Conservation (phyloP, 2,888 invertebrate species). For the Drosophila robusta region DNA sequence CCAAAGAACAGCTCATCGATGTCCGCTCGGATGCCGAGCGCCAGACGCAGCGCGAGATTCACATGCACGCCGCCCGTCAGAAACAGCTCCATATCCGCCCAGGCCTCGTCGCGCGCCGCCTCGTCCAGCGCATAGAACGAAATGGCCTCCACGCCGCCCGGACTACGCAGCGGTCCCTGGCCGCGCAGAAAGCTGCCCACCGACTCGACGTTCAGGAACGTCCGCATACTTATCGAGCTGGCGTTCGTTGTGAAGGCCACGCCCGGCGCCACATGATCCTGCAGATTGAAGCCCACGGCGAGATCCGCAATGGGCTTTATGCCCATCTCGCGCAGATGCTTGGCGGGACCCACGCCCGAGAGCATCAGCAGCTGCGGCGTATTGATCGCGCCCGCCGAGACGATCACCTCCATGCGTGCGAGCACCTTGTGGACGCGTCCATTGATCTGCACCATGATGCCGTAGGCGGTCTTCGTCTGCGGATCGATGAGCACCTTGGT, state of each 20-base stretch:
- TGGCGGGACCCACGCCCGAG: constrained; percentile 89
- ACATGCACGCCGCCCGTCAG: constrained; percentile 86
- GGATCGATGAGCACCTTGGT: constrained; percentile 87
- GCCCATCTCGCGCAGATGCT: constrained; percentile 86
- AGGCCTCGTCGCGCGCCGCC: constrained; percentile 50
- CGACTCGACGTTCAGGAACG: constrained; percentile 55
- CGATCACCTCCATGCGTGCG: constrained; percentile 89
- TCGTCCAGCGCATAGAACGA: constrained; percentile 87
- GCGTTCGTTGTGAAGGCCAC: constrained; percentile 87
- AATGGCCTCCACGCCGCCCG: constrained; percentile 88
- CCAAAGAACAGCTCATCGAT: constrained; percentile 85
- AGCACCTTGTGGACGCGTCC: constrained; percentile 85
- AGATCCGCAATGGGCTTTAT: constrained; percentile 87
- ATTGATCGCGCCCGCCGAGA: constrained; percentile 92
- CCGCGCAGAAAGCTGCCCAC: constrained; percentile 60
- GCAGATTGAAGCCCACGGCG: constrained; percentile 88
- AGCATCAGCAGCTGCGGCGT: constrained; percentile 93
- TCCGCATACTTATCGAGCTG: constrained; percentile 63
- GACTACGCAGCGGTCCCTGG: constrained; percentile 85
- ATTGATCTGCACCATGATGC: constrained; percentile 86
- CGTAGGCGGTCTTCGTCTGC: constrained; percentile 85
- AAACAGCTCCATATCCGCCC: constrained; percentile 90
- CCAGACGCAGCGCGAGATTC: constrained; percentile 68
- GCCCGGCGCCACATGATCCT: constrained; percentile 88
- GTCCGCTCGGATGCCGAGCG: constrained; percentile 85